A percentile compares a stretch with the other conserved stretches of the same genome.
Conservation (phyloP, 2,888 invertebrate species). For the Nipponacmea schrenckii region DNA sequence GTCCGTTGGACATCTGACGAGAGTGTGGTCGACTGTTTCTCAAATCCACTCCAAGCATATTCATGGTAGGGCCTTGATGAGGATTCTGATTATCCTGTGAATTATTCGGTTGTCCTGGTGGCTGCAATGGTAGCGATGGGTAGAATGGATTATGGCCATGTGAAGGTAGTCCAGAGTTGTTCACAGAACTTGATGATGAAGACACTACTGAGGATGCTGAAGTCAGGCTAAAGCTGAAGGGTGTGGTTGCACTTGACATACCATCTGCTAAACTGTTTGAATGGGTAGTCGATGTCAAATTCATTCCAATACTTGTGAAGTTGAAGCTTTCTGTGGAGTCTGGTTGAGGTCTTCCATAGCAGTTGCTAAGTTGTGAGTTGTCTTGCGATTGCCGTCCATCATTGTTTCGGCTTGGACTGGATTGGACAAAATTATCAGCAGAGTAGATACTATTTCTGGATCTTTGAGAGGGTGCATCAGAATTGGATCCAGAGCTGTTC, state of each 20-base stretch:
- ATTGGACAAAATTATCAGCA: constrained; percentile 57
- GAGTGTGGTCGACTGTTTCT: constrained; percentile 36
- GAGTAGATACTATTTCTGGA: constrained; percentile 47
- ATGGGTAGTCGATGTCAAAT: constrained; percentile 46
- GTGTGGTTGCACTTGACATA: constrained; percentile 23
- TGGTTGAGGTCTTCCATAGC: constrained; percentile 36
- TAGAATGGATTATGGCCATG: constrained; percentile 36
- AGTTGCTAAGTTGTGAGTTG: constrained; percentile 19
- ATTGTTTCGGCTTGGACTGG: constrained; percentile 33
- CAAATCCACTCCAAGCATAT: constrained; percentile 22
- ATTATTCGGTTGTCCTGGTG: constrained; percentile 13
- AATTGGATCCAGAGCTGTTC: constrained; percentile 16
- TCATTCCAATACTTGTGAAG: constrained; percentile 54
- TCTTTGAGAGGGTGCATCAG: constrained; percentile 17
- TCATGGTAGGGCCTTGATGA: constrained; percentile 19
- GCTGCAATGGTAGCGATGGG: constrained; percentile 28
- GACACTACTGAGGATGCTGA: constrained; percentile 36
- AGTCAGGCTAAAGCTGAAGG: constrained; percentile 36
- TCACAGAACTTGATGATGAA: constrained; percentile 36
- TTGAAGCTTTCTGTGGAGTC: constrained; percentile 49
- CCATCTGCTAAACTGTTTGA: constrained; percentile 31
- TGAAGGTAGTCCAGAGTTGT: constrained; percentile 26
- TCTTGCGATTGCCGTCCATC: constrained; percentile 27
- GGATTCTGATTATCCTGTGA: neutral
- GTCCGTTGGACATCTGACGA: constrained; percentile 32